phyloP scores from a whole-genome alignment of 2,888 invertebrate genomes.

The Ariolimax columbianus region DNA sequence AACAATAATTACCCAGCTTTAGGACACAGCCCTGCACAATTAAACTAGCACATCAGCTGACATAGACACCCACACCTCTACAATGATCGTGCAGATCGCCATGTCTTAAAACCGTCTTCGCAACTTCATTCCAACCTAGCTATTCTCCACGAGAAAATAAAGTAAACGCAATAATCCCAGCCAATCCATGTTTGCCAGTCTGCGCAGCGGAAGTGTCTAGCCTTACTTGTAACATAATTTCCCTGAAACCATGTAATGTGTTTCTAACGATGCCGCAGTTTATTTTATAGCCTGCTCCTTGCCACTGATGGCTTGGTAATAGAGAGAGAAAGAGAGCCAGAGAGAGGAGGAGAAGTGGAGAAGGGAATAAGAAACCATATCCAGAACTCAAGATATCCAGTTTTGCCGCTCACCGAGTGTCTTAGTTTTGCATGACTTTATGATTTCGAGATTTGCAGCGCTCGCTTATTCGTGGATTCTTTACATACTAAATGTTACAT shows the following conservation, averaged over 20 bases:
- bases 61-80: background rate
- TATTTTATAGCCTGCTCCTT: constrained; percentile 20
- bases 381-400: background rate
- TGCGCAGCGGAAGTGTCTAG: constrained; percentile 19
- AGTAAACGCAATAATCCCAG: constrained; percentile 8
- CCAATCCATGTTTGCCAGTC: background rate
- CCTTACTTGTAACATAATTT: constrained; percentile 32
- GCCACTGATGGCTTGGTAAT: constrained; percentile 14
- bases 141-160: background rate
- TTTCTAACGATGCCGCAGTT: constrained; percentile 39
- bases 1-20: background rate
- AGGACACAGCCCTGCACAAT: background rate
- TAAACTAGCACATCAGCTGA: background rate
- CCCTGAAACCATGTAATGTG: constrained; percentile 19
- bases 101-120: background rate
- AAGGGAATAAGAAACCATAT: too few species aligned
- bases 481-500: too few species aligned
- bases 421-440: background rate
- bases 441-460: constrained; percentile 4
- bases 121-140: background rate
- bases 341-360: too few species aligned
- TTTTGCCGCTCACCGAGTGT: background rate
- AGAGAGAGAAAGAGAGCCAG: too few species aligned
- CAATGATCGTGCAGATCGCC: background rate
- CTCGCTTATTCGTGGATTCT: too few species aligned